phyloP scores from a whole-genome alignment of 2,797 vertebrate genomes.

The Girardinus metallicus region DNA sequence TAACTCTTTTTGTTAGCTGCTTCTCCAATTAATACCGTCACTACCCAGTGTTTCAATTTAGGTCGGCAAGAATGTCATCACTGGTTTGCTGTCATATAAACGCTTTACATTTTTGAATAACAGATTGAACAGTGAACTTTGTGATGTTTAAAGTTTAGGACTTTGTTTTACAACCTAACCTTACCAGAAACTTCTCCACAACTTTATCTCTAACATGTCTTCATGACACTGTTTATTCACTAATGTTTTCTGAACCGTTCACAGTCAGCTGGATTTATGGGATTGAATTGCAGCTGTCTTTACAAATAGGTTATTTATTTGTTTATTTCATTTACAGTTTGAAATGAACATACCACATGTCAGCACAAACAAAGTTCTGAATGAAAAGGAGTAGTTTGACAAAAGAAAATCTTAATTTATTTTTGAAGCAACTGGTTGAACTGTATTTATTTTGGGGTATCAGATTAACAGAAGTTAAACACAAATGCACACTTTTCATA shows the following conservation, averaged over 20 bases:
- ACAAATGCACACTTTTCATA: neutral
- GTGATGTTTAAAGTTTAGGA: neutral
- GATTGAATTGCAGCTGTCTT: neutral
- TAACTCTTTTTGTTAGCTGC: neutral
- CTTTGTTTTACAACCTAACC: neutral
- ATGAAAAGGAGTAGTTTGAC: too few relatives aligned
- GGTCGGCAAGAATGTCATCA: neutral
- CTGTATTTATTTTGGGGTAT: neutral
- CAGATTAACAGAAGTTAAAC: neutral
- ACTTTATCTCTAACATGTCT: neutral
- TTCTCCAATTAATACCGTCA: neutral
- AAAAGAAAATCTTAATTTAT: too few relatives aligned
- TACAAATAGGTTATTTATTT: neutral
- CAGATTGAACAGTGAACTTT: neutral
- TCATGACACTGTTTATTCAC: neutral
- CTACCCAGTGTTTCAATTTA: neutral
- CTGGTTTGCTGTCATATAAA: neutral
- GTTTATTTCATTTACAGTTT: too few relatives aligned
- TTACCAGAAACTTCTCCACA: neutral
- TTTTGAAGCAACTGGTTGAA: neutral
- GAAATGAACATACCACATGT: too few relatives aligned
- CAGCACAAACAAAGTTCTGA: too few relatives aligned
- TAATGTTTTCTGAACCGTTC: neutral
- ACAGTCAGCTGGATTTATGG: neutral
- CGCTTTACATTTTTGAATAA: neutral